These are phyloP conservation scores for Pristis pectinata DNA, from an alignment of 2,797 vertebrate species.

Conservation along the genomic window DNA sequence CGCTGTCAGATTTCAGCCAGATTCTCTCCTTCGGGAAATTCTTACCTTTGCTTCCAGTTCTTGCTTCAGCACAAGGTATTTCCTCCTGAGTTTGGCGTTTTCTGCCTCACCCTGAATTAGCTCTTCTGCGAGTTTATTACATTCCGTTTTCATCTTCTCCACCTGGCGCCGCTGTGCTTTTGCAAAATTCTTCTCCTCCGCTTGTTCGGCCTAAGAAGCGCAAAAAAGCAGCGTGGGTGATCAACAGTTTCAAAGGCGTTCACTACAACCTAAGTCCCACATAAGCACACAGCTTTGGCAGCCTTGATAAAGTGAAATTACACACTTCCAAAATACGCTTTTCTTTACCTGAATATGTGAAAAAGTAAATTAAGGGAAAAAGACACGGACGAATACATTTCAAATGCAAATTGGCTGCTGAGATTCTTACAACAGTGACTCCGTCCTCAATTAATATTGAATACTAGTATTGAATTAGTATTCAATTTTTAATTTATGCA, in stretches of 20 bases:
- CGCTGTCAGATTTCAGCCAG: neutral
- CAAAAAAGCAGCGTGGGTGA: conserved; percentile 30
- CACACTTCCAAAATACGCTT: neutral
- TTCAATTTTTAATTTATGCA: neutral
- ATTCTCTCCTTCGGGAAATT: neutral
- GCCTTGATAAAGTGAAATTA: neutral
- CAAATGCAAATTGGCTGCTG: neutral
- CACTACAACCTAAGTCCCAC: neutral
- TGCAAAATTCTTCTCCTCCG: conserved; percentile 66
- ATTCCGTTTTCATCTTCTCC: conserved; percentile 82
- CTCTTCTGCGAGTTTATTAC: conserved; percentile 72
- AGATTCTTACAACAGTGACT: neutral
- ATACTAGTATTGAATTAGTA: neutral
- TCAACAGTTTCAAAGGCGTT: neutral
- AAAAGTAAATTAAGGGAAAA: neutral
- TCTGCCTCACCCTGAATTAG: conserved; percentile 65
- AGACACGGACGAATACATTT: neutral
- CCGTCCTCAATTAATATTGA: neutral
- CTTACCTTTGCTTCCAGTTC: conserved; percentile 80
- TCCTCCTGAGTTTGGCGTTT: conserved; percentile 62
- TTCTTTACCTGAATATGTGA: neutral
- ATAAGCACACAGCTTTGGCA: neutral
- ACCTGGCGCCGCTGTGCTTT: conserved; percentile 67
- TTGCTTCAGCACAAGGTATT: conserved; percentile 70
- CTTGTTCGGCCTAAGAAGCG: conserved; percentile 63